Evolutionary conservation across 37 sponge, comb jelly and placozoan genomes (phyloP), one percentile per base, ranked within the genome.

Genomic region (Petrosia ficiformis): DNA sequence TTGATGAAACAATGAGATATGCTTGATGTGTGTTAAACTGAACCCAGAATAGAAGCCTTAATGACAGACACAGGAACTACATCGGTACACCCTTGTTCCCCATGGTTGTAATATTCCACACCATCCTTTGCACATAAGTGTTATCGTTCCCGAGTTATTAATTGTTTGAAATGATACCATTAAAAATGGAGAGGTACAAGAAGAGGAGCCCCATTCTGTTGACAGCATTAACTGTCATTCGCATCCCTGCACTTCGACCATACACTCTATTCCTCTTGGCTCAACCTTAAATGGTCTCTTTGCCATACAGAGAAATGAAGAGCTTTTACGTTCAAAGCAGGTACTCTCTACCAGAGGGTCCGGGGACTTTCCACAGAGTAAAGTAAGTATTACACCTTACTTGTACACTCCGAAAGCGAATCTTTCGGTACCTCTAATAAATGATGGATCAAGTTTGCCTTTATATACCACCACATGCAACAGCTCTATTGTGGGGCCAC

Each of bases 351-450:
- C 89, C 82, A 22, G 63, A 60, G 58, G 79, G 93, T 92, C 83
- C 90, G 93, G 93, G 82, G 93, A 92, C 93, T 92, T 92, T 88
- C 93, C 93, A 67, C 89, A 39, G 89, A 84, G 93, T 85, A 19
- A 59, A 61, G 39, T 26, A 34, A 57, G 37, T 57, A 69, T 54
- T 31, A 54, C 21, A 67, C 52, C 84, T 58, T 72, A 28, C 84
- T 56, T 34, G 43, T 43, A 84, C 73, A 79, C 89, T 89, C 84
- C 59, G 84, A 88, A 2, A 65, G 82, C 80, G 82, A 90, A 90
- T 80, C 90, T 90, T 77, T 70, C 43, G 25, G 76, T 70, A 52
- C 67, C 79, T 71, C 77, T 8, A 24, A 28, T 2, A 25, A n/a
- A 34, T 8, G 3, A 10, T 26, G 6, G 25, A 21, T 33, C 19